Percentiles rank a stretch among this genome's conserved stretches.
phyloP scores from a whole-genome alignment of 2,113 vertebrate genomes.

The Oncorhynchus kisutch region DNA sequence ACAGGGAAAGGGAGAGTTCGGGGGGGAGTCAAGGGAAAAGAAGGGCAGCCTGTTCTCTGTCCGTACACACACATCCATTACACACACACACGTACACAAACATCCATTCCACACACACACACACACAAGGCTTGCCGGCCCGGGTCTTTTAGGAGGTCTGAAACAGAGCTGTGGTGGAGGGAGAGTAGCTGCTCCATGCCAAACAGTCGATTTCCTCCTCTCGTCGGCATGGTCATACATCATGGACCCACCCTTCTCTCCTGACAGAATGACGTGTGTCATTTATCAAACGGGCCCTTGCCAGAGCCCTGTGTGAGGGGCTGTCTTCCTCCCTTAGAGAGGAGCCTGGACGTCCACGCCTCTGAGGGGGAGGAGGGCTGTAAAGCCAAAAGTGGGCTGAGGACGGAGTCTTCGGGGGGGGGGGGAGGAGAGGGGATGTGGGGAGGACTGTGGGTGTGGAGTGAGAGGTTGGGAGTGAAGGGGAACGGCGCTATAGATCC shows the following conservation, averaged over 20 bases:
- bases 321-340: constrained; percentile 63
- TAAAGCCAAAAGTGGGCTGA: neutral
- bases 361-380: constrained; percentile 28
- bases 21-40: constrained; percentile 75
- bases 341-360: constrained; percentile 47
- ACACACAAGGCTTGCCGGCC: neutral
- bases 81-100: neutral
- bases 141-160: constrained; percentile 27
- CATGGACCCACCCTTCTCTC: constrained; percentile 96
- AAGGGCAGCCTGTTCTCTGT: constrained; percentile 68
- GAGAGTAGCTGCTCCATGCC: constrained; percentile 75
- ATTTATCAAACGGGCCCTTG: constrained; percentile 94
- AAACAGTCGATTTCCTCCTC: constrained; percentile 99
- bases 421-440: constrained; percentile 22
- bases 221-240: constrained; percentile 91
- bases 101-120: neutral
- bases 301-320: constrained; percentile 74
- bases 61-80: neutral
- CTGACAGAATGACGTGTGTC: constrained; percentile 98
- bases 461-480: constrained; percentile 12
- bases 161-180: constrained; percentile 22
- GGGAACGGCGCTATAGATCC: constrained; percentile 36
- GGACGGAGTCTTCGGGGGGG: constrained; percentile 13
- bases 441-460: constrained; percentile 37
- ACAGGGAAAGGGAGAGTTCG: neutral